Evolutionary conservation across 2,797 vertebrate genomes (phyloP), one percentile per base, ranked within the genome.

Genomic region (Adelosebastes latens): DNA sequence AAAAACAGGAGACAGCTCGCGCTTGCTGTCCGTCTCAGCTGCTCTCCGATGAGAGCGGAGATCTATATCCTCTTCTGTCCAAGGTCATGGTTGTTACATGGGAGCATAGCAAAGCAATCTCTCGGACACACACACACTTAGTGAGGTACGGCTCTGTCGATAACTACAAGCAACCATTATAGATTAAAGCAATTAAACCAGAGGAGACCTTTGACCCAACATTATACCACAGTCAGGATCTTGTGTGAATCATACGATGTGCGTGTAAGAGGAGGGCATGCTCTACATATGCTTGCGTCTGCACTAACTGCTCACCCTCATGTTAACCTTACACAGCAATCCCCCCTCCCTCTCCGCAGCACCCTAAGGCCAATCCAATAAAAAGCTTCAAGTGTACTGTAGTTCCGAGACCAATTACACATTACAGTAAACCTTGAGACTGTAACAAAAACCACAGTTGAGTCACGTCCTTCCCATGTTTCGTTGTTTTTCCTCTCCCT

Each of bases 121-220:
- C 79, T 75, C 55, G 58, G 72, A 90, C 62, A 62, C 55, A 53
- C 82, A 62, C 82, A 52, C 76, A 31, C 85, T 39, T 25, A 29
- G 64, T 93, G 90, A 94, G 89, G 89, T 94, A 95, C 87, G 81
- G 86, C 79, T 93, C 86, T 93, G 91, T 92, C 93, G 86, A 94
- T 93, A 93, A 89, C 90, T 89, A 93, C 92, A 93, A 93, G 92
- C 87, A 88, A 87, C 89, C 90, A 84, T 94, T 94, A 95, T 92
- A 86, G 93, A 94, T 95, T 93, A 89, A 92, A 93, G 90, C 93
- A 93, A 95, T 95, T 95, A 94, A 94, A 94, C 84, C 83, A 87
- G 87, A 88, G 75, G 69, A 67, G 86, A 94, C 93, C 94, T 94
- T 91, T 94, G 89, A 92, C 95, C 93, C 82, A 56, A 72, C 90